Base-by-base conservation (phyloP, 1,140 invertebrate genomes). In the Cataglyphis hispanica region DNA sequence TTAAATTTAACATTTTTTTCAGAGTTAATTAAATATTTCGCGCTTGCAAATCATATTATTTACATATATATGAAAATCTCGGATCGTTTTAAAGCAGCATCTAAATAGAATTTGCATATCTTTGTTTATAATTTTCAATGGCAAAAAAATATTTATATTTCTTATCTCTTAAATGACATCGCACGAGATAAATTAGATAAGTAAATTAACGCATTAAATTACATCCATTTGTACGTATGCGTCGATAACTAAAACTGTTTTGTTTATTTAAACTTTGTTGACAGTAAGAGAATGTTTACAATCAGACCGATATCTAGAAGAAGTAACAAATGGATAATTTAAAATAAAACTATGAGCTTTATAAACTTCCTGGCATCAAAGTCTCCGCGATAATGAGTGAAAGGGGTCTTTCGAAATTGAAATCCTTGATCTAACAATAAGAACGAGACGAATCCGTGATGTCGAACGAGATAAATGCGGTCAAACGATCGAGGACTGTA, bases 401-500 rank as follows among this genome's bases (percentile, higher is more conserved):
- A 56, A 66, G 25, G 61, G 16, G n/a, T 43, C 22, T 46, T 56
- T 40, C 22, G 13, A 56, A 70, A 60, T 56, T 50, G 43, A 1
- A 34, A 3, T 13, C 22, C 40, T 31, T 77, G 61, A 60, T 87
- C 27, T 72, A 66, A n/a, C n/a, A n/a, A n/a, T n/a, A n/a, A 86
- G 80, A 61, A 64, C 53, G 31, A 63, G 66, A 87, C 58, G 74
- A 80, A 85, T 70, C 19, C 66, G n/a, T 61, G 56, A 50, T 50
- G 46, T 50, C 46, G 86, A 78, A 88, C 84, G 63, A 89, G 85
- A 70, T 81, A 88, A 46, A 89, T 1, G 46, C 61, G 43, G 56
- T 86, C 77, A 22, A 63, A 19, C 8, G n/a, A 86, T 0, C n/a
- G n/a, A 40, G 22, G 8, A 25, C 22, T 11, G 22, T n/a, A n/a